Evolutionary conservation across 2,888 invertebrate genomes (phyloP).

Genomic region (Xiphydria camelus): DNA sequence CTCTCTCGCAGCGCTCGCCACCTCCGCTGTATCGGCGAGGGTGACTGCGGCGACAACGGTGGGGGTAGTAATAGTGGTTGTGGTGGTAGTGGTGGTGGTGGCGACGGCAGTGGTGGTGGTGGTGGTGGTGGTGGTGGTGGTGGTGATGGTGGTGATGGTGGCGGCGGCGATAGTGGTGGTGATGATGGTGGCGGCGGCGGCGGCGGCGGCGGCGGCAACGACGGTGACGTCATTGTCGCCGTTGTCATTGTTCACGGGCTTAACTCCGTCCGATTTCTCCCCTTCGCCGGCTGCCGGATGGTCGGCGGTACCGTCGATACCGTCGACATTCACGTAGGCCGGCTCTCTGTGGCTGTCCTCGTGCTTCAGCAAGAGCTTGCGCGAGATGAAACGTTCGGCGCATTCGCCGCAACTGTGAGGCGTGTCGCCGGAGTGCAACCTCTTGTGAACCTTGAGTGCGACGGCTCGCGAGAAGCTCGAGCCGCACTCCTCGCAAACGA

Average conservation of each 20-base stretch:
- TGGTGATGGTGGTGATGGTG: neutral
- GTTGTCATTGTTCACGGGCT: slow-evolving; percentile 16
- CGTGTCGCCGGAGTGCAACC: slow-evolving; percentile 72
- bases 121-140: too few relatives aligned
- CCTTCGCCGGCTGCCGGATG: slow-evolving; percentile 16
- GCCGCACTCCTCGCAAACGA: slow-evolving; percentile 81
- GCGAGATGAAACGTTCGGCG: slow-evolving; percentile 78
- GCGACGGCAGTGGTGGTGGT: slow-evolving; percentile 13
- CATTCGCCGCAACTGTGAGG: slow-evolving; percentile 79
- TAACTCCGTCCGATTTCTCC: slow-evolving; percentile 23
- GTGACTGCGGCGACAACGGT: neutral
- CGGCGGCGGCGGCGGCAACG: slow-evolving; percentile 6
- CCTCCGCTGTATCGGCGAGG: too few relatives aligned
- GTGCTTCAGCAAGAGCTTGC: slow-evolving; percentile 76
- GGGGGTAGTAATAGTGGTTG: too few relatives aligned
- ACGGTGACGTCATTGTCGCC: slow-evolving; percentile 17
- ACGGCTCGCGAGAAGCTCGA: slow-evolving; percentile 76
- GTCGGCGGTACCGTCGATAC: slow-evolving; percentile 23
- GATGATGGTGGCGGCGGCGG: too few relatives aligned
- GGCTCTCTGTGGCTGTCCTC: slow-evolving; percentile 65
- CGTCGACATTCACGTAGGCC: slow-evolving; percentile 25
- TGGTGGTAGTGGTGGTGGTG: too few relatives aligned
- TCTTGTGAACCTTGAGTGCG: slow-evolving; percentile 80
- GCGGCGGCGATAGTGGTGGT: neutral
- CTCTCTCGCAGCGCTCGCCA: slow-evolving; percentile 42